Conservation (phyloP, 2,888 invertebrate species). For the Toxonevra muliebris region DNA sequence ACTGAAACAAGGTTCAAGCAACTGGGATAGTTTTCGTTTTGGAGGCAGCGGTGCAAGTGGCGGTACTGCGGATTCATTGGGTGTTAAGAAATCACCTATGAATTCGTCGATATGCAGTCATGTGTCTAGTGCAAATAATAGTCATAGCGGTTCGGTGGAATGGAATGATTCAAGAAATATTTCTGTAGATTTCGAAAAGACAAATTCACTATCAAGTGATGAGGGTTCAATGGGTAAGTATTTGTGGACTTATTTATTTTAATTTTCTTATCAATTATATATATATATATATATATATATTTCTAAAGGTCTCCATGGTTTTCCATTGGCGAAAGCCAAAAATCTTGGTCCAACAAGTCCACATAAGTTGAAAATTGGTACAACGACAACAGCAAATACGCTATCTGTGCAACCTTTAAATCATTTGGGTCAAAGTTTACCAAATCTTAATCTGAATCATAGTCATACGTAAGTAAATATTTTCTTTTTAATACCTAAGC, state of each 20-base stretch:
- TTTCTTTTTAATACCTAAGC: background rate
- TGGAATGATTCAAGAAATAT: slow-evolving; percentile 73
- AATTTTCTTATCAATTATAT: background rate
- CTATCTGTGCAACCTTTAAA: slow-evolving; percentile 78
- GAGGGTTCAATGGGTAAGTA: slow-evolving; percentile 65
- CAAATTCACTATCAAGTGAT: slow-evolving; percentile 73
- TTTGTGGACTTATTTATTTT: background rate
- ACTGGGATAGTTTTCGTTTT: slow-evolving; percentile 59
- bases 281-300: background rate
- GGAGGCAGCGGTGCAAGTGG: slow-evolving; percentile 48
- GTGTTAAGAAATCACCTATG: slow-evolving; percentile 63
- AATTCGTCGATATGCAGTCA: slow-evolving; percentile 67
- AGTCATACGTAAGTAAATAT: slow-evolving; percentile 59
- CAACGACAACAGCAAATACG: slow-evolving; percentile 71
- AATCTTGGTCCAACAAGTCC: slow-evolving; percentile 61
- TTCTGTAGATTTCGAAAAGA: slow-evolving; percentile 72
- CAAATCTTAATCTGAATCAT: slow-evolving; percentile 71
- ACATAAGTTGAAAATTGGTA: slow-evolving; percentile 58
- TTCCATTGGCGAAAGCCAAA: slow-evolving; percentile 48
- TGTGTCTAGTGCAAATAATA: slow-evolving; percentile 77
- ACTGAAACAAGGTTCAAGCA: slow-evolving; percentile 66
- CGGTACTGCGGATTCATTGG: slow-evolving; percentile 56
- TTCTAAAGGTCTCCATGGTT: slow-evolving; percentile 44
- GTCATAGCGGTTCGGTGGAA: slow-evolving; percentile 77
- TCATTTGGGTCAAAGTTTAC: slow-evolving; percentile 80